phyloP scores from a whole-genome alignment of 2,113 vertebrate genomes.

The Petroica traversi region DNA sequence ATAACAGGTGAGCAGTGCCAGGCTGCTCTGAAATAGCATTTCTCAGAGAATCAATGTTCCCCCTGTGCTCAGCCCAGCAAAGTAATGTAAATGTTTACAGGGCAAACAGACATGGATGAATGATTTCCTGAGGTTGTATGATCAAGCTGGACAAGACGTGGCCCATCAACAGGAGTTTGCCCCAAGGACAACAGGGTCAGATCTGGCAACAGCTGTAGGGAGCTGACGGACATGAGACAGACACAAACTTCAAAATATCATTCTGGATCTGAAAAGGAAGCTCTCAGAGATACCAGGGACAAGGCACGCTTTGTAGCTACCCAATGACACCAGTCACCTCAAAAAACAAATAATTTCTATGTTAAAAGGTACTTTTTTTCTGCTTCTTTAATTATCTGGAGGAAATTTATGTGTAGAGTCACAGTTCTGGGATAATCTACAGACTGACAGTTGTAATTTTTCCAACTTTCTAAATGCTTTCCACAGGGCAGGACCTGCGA shows the following conservation, averaged over 20 bases:
- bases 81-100: background rate
- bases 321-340: background rate
- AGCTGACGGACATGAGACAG: background rate
- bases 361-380: background rate
- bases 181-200: background rate
- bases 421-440: background rate
- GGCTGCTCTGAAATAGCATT: background rate
- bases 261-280: background rate
- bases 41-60: background rate
- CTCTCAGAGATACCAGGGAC: background rate
- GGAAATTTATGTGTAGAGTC: background rate
- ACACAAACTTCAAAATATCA: background rate
- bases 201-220: background rate
- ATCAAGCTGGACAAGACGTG: background rate
- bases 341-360: background rate
- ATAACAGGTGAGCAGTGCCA: background rate
- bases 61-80: background rate
- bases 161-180: background rate
- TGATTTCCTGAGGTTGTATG: background rate
- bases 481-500: fast-evolving
- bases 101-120: background rate
- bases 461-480: background rate
- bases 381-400: background rate
- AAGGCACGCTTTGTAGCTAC: background rate
- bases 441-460: background rate